Percentiles rank a stretch among this genome's conserved stretches.
Conservation (phyloP, 2,888 invertebrate species). For the Allolobophora icterica region DNA sequence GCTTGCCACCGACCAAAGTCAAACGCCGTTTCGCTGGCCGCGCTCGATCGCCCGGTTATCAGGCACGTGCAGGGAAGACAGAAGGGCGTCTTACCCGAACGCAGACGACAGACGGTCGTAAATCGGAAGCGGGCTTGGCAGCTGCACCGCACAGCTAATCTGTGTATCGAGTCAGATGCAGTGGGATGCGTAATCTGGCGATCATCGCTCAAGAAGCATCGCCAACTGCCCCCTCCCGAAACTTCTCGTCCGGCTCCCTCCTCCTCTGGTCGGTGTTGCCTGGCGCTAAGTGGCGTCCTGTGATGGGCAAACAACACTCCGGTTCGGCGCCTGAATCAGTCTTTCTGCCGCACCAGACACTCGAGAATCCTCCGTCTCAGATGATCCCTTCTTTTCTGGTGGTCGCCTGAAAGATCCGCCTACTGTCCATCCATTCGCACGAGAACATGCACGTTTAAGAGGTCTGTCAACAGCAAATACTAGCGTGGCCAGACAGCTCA, state of each 20-base stretch:
- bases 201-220: not conserved
- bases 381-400: not conserved
- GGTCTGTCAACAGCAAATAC: not conserved
- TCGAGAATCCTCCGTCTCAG: not conserved
- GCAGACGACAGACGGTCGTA: not conserved
- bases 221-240: not conserved
- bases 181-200: not conserved
- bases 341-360: not conserved
- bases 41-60: not conserved
- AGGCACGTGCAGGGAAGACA: not conserved
- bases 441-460: not conserved
- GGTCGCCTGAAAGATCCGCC: not conserved
- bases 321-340: slow-evolving; percentile 10
- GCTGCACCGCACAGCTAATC: not conserved
- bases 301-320: slow-evolving; percentile 11
- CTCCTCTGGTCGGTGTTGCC: not conserved
- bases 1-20: not conserved
- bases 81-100: not conserved
- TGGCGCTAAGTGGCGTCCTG: not conserved
- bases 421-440: not conserved
- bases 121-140: not conserved
- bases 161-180: not conserved
- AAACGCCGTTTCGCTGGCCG: not conserved
- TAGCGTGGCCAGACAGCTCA: not conserved
- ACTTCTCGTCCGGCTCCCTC: not conserved